These are phyloP conservation scores for Amphimallon solstitiale DNA, from an alignment of 2,888 invertebrate species.

Conservation along the genomic window DNA sequence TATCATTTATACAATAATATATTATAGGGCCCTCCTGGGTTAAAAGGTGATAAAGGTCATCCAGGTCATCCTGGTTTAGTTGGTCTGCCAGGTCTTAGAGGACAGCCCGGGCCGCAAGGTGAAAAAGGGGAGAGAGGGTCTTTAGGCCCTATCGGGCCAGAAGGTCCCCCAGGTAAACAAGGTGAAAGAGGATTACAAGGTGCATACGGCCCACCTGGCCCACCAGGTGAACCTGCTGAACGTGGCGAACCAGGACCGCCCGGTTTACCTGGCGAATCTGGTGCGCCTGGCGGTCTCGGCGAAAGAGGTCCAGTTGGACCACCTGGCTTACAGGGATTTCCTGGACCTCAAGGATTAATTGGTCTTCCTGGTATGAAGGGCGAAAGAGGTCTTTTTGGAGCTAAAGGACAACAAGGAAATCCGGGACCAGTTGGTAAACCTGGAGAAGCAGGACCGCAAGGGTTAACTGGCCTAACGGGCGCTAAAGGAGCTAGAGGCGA, in stretches of 20 bases:
- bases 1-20: slow-evolving; percentile 14
- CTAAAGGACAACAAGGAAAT: slow-evolving; percentile 69
- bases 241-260: slow-evolving; percentile 80
- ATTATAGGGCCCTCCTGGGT: slow-evolving; percentile 72
- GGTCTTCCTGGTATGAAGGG: slow-evolving; percentile 70
- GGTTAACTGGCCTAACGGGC: slow-evolving; percentile 72
- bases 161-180: slow-evolving; percentile 76
- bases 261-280: slow-evolving; percentile 78
- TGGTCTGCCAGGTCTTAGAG: slow-evolving; percentile 77
- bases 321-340: slow-evolving; percentile 75
- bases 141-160: slow-evolving; percentile 76
- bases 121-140: slow-evolving; percentile 81
- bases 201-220: slow-evolving; percentile 77
- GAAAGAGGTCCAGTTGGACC: slow-evolving; percentile 79
- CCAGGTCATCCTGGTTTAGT: slow-evolving; percentile 76
- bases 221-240: slow-evolving; percentile 84
- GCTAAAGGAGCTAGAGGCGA: slow-evolving; percentile 81
- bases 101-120: slow-evolving; percentile 73
- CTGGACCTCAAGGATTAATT: slow-evolving; percentile 75
- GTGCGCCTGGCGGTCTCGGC: slow-evolving; percentile 77
- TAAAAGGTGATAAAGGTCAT: slow-evolving; percentile 76
- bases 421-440: slow-evolving; percentile 77
- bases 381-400: slow-evolving; percentile 76
- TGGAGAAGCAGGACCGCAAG: slow-evolving; percentile 74
- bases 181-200: slow-evolving; percentile 83